Percentiles rank a stretch among this genome's conserved stretches.
phyloP scores from a whole-genome alignment of 2,113 vertebrate genomes.

The Alectura lathami region DNA sequence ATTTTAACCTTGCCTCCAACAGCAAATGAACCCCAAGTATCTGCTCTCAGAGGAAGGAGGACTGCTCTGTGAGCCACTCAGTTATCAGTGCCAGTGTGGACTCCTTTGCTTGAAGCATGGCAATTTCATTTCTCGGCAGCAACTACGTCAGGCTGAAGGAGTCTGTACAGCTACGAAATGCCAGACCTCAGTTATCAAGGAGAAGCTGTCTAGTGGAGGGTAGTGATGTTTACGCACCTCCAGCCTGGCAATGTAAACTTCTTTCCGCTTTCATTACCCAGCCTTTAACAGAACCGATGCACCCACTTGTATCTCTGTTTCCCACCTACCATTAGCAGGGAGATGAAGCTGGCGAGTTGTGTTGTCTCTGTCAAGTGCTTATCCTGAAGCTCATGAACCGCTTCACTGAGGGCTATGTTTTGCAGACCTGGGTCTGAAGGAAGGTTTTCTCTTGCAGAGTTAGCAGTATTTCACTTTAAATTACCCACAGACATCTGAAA shows the following conservation, averaged over 20 bases:
- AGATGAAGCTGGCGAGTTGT: background rate
- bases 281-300: background rate
- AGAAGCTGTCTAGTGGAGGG: background rate
- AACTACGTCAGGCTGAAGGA: background rate
- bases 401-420: background rate
- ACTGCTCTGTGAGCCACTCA: background rate
- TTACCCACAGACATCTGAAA: conserved; percentile 2
- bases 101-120: background rate
- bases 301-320: background rate
- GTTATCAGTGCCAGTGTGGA: background rate
- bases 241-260: background rate
- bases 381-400: background rate
- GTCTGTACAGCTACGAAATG: background rate
- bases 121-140: background rate
- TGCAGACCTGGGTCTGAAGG: background rate
- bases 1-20: background rate
- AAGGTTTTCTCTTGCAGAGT: background rate
- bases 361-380: background rate
- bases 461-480: background rate
- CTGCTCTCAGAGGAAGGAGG: background rate
- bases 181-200: background rate
- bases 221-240: background rate
- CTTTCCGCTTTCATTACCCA: background rate
- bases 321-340: background rate
- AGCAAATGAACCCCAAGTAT: background rate